Conservation (phyloP, 1,140 invertebrate genomes). For the Scaptomyza pallida region DNA sequence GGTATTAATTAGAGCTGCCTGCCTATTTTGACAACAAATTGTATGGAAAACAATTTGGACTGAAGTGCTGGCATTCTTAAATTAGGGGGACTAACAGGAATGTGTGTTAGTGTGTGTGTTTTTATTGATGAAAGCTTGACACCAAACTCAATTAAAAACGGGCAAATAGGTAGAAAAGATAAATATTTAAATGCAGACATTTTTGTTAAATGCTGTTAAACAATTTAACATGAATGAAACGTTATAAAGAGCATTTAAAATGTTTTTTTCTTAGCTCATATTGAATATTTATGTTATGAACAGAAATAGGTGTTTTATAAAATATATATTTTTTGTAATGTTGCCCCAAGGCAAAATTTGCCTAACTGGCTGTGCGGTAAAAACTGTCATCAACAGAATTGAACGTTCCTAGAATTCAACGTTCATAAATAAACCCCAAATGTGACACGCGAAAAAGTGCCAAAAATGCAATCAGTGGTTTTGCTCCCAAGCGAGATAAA, state of each 20-base stretch:
- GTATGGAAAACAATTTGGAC: conserved; percentile 19
- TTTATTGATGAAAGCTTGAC: background rate
- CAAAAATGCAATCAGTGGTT: conserved; percentile 72
- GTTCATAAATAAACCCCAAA: conserved; percentile 23
- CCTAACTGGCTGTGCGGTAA: conserved; percentile 19
- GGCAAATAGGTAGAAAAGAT: background rate
- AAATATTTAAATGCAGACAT: background rate
- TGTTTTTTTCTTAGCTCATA: too few species aligned
- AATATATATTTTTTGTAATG: background rate
- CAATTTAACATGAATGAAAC: background rate
- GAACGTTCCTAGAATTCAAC: conserved; percentile 7
- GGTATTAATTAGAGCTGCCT: conserved; percentile 62
- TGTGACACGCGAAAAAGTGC: conserved; percentile 44
- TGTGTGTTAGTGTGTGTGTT: background rate
- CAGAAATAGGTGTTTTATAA: too few species aligned
- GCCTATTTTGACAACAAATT: conserved; percentile 48
- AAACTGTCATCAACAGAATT: conserved; percentile 52
- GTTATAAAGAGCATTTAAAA: too few species aligned
- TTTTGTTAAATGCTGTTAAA: background rate
- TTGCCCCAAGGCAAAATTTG: background rate
- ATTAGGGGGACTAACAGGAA: background rate
- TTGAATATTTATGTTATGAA: too few species aligned
- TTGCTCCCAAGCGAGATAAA: conserved; percentile 62
- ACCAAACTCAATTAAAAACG: conserved; percentile 21
- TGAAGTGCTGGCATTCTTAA: conserved; percentile 8